A percentile compares a stretch with the other conserved stretches of the same genome.
phyloP scores from a whole-genome alignment of 64 coral and sea anemone genomes.

The Pachyseris speciosa region DNA sequence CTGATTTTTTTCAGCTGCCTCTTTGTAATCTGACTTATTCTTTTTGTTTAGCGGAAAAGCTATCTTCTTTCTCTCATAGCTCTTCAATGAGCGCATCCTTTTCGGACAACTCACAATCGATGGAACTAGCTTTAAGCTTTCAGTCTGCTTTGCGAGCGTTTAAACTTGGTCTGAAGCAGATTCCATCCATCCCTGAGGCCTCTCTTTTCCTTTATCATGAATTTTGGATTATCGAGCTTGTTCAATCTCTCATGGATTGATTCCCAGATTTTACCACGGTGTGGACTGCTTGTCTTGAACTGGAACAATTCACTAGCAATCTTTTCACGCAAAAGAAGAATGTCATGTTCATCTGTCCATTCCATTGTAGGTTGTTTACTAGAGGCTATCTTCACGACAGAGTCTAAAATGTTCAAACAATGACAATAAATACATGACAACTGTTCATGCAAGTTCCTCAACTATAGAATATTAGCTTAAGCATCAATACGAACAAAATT shows the following conservation, averaged over 20 bases:
- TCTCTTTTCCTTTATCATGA: constrained; percentile 53
- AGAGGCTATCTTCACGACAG: neutral
- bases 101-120: constrained; percentile 47
- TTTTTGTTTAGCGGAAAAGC: no score
- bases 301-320: constrained; percentile 14
- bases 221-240: constrained; percentile 38
- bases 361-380: constrained; percentile 7
- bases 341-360: constrained; percentile 37
- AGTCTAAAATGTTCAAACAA: constrained; percentile 1
- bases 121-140: constrained; percentile 18
- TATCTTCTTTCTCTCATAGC: constrained; percentile 51
- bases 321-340: constrained; percentile 29
- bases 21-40: no score
- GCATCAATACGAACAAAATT: neutral
- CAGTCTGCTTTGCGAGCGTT: constrained; percentile 25
- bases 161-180: constrained; percentile 62
- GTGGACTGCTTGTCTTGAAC: constrained; percentile 29
- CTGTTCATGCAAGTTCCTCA: neutral
- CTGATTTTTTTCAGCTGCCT: constrained; percentile 44
- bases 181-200: constrained; percentile 42
- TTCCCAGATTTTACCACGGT: neutral
- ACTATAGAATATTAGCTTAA: neutral
- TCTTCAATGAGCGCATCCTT: constrained; percentile 32
- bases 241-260: constrained; percentile 1
- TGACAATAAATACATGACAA: constrained; percentile 1